These are phyloP conservation scores for Macrobrachium nipponense DNA, from an alignment of 1,140 invertebrate species.

Conservation along the genomic window DNA sequence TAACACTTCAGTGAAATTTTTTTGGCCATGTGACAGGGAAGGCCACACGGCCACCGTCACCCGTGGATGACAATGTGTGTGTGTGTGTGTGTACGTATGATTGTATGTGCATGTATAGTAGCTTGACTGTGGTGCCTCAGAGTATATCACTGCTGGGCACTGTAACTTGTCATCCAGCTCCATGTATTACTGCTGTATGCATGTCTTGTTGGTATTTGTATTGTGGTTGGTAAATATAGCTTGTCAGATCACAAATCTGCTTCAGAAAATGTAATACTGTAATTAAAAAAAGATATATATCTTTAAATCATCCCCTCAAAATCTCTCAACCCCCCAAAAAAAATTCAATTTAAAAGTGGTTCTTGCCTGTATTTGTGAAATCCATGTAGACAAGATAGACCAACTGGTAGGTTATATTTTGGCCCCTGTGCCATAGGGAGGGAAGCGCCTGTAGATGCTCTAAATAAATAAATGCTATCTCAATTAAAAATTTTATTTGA, in stretches of 20 bases:
- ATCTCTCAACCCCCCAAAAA: conserved; percentile 8
- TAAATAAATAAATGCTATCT: conserved; percentile 44
- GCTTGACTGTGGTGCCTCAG: conserved; percentile 48
- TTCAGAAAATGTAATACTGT: conserved; percentile 48
- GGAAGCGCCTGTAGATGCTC: conserved; percentile 61
- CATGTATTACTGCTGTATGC: conserved; percentile 54
- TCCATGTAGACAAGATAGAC: conserved; percentile 55
- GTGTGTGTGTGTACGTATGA: conserved; percentile 24
- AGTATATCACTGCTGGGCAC: background rate
- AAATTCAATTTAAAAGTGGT: conserved; percentile 28
- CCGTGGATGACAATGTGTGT: conserved; percentile 14
- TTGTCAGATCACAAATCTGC: conserved; percentile 58
- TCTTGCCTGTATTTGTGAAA: conserved; percentile 53
- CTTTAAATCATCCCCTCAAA: conserved; percentile 41
- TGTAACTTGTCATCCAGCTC: conserved; percentile 38
- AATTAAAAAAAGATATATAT: background rate
- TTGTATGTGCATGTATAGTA: conserved; percentile 54
- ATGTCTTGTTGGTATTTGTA: conserved; percentile 60
- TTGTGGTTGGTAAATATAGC: conserved; percentile 58
- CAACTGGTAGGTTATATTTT: conserved; percentile 52
- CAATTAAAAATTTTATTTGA: too few species aligned
- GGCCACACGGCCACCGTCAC: conserved; percentile 24
- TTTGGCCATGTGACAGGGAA: background rate
- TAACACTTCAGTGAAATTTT: conserved; percentile 32
- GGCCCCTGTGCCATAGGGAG: conserved; percentile 58